Evolutionary conservation across 2,888 invertebrate genomes (phyloP).

Genomic region (Zaprionus obscuricornis): DNA sequence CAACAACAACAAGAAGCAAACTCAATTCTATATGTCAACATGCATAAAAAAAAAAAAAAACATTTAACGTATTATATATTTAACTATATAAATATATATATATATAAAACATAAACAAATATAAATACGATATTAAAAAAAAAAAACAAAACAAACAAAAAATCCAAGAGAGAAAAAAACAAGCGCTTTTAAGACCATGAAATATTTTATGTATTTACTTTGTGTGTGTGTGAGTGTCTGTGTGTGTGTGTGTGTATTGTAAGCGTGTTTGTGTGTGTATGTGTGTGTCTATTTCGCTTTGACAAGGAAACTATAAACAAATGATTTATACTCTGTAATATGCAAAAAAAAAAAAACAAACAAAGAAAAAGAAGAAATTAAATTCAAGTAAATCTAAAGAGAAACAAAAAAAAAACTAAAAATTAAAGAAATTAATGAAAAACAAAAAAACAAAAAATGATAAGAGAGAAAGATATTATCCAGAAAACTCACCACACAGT

Average conservation of each 20-base stretch:
- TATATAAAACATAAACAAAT: slow-evolving; percentile 30
- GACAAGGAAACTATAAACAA: too few species aligned
- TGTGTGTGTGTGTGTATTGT: slow-evolving; percentile 29
- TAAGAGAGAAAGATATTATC: slow-evolving; percentile 10
- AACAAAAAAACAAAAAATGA: too few species aligned
- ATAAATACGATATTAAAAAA: slow-evolving; percentile 10
- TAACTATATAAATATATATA: slow-evolving; percentile 48
- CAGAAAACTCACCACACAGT: slow-evolving; percentile 54
- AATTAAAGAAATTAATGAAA: too few species aligned
- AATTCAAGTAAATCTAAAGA: too few species aligned
- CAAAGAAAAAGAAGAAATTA: too few species aligned
- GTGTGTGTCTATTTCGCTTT: too few species aligned
- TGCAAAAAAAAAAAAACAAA: too few species aligned
- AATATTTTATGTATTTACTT: not conserved
- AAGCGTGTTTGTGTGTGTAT: too few species aligned
- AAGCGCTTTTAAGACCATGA: slow-evolving; percentile 1
- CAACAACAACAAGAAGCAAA: slow-evolving; percentile 29
- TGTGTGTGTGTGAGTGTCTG: not conserved
- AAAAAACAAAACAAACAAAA: too few species aligned
- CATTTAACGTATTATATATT: slow-evolving; percentile 50
- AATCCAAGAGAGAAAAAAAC: too few species aligned
- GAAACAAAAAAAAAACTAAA: too few species aligned
- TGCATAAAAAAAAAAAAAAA: slow-evolving; percentile 49
- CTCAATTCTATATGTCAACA: slow-evolving; percentile 71
- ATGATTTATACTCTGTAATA: too few species aligned